These are phyloP conservation scores for Apistogramma diplotaenia DNA, from an alignment of 2,113 vertebrate species.

Conservation along the genomic window DNA sequence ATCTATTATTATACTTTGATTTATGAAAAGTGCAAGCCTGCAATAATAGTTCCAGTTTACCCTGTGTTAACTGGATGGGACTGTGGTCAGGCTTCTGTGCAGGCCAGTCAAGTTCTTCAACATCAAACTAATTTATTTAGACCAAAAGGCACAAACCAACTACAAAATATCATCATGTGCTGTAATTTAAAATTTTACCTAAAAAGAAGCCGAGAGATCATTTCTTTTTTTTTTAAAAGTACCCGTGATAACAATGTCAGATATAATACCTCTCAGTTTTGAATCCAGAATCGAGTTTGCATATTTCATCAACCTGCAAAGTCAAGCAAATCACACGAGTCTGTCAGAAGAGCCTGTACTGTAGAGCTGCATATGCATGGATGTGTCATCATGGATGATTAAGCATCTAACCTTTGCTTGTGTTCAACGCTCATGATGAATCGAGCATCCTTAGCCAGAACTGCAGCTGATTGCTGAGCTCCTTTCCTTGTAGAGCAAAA, in stretches of 20 bases:
- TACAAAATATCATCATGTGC: neutral
- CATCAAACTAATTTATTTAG: neutral
- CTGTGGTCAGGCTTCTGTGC: neutral
- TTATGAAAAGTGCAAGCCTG: neutral
- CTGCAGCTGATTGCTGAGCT: constrained; percentile 89
- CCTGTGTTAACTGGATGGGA: neutral
- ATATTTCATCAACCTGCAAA: constrained; percentile 83
- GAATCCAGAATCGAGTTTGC: constrained; percentile 86
- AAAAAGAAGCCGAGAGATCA: neutral
- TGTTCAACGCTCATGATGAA: constrained; percentile 89
- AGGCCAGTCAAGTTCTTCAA: neutral
- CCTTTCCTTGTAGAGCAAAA: constrained; percentile 98
- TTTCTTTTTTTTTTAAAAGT: neutral
- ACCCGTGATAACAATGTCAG: neutral
- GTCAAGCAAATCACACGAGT: constrained; percentile 1
- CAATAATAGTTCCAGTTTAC: neutral
- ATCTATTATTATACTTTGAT: neutral
- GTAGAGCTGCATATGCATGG: neutral
- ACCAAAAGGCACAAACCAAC: too few species aligned
- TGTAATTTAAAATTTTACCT: too few species aligned
- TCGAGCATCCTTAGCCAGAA: constrained; percentile 90
- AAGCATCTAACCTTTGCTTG: constrained; percentile 83
- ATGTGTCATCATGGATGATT: neutral
- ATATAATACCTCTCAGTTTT: constrained; percentile 87
- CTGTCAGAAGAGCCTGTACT: neutral